Evolutionary conservation across 2,797 vertebrate species (phyloP), one percentile per base, ranked within the genome.

Genomic region (Hoplostethus mediterraneus): DNA sequence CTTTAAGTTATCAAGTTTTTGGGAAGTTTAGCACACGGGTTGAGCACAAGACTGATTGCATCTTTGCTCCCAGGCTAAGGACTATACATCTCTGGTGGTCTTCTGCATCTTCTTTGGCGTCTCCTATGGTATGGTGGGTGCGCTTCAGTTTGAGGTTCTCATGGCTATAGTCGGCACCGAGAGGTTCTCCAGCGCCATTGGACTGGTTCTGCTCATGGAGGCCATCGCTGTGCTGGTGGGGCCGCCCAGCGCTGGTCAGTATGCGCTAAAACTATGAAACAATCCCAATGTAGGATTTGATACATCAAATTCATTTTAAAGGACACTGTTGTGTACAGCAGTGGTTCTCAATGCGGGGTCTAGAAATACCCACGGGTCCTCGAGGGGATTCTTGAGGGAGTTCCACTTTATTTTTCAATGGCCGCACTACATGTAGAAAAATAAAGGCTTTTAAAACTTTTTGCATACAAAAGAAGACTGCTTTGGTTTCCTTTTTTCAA

Each of bases 121-220:
- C 86, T 99, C 98, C 54, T 99, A 99, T 0, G 97, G 97, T 71
- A 99, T 99, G 98, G 97, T 99, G 87, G 98, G 98, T 0, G 98
- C 97, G 1, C 93, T 99, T 79, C 98, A 99, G 90, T 99, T 99
- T 67, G 98, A 99, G 91, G 97, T 99, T 68, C 96, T 99, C 75
- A 99, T 99, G 98, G 80, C 96, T 7, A 96, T 99, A 0, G 97
- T 99, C 59, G 98, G 97, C 9, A 98, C 97, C 0, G 91, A 96
- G 54, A 97, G 93, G 86, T 99, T 99, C 90, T 93, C 97, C 90
- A 98, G 97, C 6, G 98, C 98, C 75, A 97, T 99, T 0, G 98
- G 98, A 51, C 94, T 99, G 36, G 97, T 99, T 56, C 94, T 99
- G 73, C 91, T 99, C 71, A 90, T 96, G 65, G 97, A 99, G 88